Percentiles rank a stretch among this genome's conserved stretches.
Conservation (phyloP, 2,797 vertebrate species). For the Chiloscyllium punctatum region DNA sequence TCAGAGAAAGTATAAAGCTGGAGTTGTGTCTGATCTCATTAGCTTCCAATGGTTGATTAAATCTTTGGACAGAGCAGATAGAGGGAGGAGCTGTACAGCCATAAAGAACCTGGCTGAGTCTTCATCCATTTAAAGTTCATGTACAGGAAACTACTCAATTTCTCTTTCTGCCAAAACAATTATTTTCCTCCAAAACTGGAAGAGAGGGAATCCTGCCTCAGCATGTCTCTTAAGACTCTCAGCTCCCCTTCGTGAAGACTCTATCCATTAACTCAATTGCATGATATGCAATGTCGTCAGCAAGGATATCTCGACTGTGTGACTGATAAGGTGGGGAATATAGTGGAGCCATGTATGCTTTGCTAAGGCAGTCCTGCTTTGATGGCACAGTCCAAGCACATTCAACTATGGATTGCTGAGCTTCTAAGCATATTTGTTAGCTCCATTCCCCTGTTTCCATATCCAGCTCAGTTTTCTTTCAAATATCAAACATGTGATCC, state of each 20-base stretch:
- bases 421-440: not conserved
- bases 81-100: not conserved
- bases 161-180: not conserved
- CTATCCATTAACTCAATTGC: not conserved
- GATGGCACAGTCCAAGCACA: not conserved
- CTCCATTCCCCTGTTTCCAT: not conserved
- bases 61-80: not conserved
- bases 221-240: not conserved
- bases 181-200: not conserved
- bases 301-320: too few species aligned
- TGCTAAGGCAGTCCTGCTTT: not conserved
- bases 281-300: not conserved
- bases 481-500: not conserved
- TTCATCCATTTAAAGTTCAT: not conserved
- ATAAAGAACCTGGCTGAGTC: not conserved
- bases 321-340: not conserved
- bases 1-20: not conserved
- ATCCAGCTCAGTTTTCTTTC: not conserved
- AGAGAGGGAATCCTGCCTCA: not conserved
- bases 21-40: not conserved
- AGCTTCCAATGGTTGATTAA: too few species aligned
- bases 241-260: not conserved
- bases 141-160: not conserved
- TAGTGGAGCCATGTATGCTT: not conserved
- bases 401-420: not conserved